phyloP scores from a whole-genome alignment of 2,888 invertebrate species.

The Drosophila picticornis region DNA sequence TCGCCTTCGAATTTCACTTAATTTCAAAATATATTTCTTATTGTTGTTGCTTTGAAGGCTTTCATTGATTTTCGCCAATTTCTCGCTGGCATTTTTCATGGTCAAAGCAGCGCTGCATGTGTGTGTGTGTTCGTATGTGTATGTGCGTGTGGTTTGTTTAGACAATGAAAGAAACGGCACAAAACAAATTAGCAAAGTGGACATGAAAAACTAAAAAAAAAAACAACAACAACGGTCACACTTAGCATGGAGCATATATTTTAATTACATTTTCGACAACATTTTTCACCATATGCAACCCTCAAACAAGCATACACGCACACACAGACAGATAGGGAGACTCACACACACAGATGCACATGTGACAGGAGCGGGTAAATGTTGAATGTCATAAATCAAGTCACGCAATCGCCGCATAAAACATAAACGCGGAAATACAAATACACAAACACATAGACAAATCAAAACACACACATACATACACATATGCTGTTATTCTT shows the following conservation, averaged over 20 bases:
- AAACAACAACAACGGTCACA: slow-evolving; percentile 27
- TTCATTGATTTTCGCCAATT: slow-evolving; percentile 76
- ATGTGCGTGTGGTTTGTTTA: slow-evolving; percentile 45
- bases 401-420: slow-evolving; percentile 69
- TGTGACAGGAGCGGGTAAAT: slow-evolving; percentile 58
- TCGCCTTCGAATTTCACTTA: slow-evolving; percentile 68
- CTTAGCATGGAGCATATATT: slow-evolving; percentile 33
- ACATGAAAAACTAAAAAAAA: slow-evolving; percentile 13
- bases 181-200: slow-evolving; percentile 61
- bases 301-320: slow-evolving; percentile 30
- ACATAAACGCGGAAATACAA: slow-evolving; percentile 63
- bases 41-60: slow-evolving; percentile 57
- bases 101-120: slow-evolving; percentile 54
- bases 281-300: slow-evolving; percentile 47
- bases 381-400: slow-evolving; percentile 78
- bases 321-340: slow-evolving; percentile 26
- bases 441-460: slow-evolving; percentile 28
- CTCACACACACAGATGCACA: slow-evolving; percentile 23
- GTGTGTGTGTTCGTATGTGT: slow-evolving; percentile 20
- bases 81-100: slow-evolving; percentile 78
- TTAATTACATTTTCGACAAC: slow-evolving; percentile 50
- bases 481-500: slow-evolving; percentile 50
- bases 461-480: slow-evolving; percentile 16
- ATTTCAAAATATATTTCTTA: slow-evolving; percentile 58
- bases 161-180: slow-evolving; percentile 31